Evolutionary conservation across 2,797 vertebrate species (phyloP).

Genomic region (Diplodus puntazzo): DNA sequence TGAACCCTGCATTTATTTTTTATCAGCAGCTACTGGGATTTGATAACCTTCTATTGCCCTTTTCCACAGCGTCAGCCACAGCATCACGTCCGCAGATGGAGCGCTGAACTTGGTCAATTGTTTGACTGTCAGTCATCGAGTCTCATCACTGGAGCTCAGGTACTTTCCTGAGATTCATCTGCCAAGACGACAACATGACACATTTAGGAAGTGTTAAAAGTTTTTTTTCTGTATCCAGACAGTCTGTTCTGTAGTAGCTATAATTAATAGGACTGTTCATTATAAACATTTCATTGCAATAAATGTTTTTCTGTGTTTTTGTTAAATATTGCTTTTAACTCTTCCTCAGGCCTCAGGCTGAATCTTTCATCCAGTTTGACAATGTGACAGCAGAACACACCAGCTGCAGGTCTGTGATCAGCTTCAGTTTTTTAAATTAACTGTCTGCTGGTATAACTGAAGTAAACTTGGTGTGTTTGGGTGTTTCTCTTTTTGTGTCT

Average conservation of each 20-base stretch:
- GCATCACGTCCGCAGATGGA: conserved; percentile 66
- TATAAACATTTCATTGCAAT: not conserved
- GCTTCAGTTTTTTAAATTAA: not conserved
- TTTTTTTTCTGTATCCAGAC: not conserved
- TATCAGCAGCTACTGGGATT: not conserved
- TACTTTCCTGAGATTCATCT: conserved; percentile 46
- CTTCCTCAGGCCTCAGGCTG: conserved; percentile 62
- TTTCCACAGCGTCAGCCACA: conserved; percentile 83
- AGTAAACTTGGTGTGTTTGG: not conserved
- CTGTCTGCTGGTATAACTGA: not conserved
- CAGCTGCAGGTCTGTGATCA: conserved; percentile 77
- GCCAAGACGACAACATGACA: not conserved
- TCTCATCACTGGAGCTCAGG: conserved; percentile 87
- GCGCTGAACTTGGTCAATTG: conserved; percentile 78
- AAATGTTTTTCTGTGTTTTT: not conserved
- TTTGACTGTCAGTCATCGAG: conserved; percentile 77
- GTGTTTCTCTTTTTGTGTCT: not conserved
- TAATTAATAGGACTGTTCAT: not conserved
- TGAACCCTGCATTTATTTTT: not conserved
- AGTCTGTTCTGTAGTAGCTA: not conserved
- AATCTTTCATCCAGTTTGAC: conserved; percentile 76
- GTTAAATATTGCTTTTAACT: conserved; percentile 5
- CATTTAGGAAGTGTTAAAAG: not conserved
- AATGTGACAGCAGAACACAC: conserved; percentile 57
- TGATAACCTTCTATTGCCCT: not conserved